These are phyloP conservation scores for Hozukius guyotensis DNA, from an alignment of 2,797 vertebrate genomes.

Conservation along the genomic window DNA sequence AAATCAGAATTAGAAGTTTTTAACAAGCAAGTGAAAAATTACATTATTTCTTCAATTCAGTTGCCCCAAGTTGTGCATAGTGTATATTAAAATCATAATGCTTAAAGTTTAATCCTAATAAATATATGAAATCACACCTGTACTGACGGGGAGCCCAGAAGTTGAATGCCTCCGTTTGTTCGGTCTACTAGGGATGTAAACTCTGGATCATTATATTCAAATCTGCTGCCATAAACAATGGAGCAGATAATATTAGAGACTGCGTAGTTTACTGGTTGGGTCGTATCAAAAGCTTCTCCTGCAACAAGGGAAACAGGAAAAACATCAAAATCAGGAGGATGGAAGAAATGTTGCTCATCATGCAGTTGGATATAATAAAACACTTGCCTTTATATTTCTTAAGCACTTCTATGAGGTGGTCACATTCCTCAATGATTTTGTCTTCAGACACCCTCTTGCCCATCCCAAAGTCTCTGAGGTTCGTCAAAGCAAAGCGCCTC, in stretches of 20 bases:
- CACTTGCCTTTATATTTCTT: constrained; percentile 23
- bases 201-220: constrained; percentile 43
- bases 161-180: background rate
- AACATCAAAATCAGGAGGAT: too few relatives aligned
- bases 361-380: too few relatives aligned
- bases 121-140: background rate
- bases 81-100: background rate
- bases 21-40: too few relatives aligned
- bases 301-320: background rate
- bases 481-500: constrained; percentile 43
- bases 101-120: background rate
- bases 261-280: background rate
- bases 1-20: rapidly evolving
- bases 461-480: constrained; percentile 64
- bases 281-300: constrained; percentile 47
- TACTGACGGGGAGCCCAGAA: background rate
- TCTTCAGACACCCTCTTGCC: constrained; percentile 47
- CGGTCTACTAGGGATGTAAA: constrained; percentile 30
- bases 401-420: background rate
- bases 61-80: background rate
- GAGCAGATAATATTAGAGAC: constrained; percentile 59
- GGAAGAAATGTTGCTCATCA: too few relatives aligned
- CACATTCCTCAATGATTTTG: constrained; percentile 58
- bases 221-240: constrained; percentile 57
- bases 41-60: background rate